A percentile compares a stretch with the other conserved stretches of the same genome.
These are phyloP conservation scores for Petaurus breviceps DNA, from an alignment of 2,113 vertebrate species.

Conservation along the genomic window DNA sequence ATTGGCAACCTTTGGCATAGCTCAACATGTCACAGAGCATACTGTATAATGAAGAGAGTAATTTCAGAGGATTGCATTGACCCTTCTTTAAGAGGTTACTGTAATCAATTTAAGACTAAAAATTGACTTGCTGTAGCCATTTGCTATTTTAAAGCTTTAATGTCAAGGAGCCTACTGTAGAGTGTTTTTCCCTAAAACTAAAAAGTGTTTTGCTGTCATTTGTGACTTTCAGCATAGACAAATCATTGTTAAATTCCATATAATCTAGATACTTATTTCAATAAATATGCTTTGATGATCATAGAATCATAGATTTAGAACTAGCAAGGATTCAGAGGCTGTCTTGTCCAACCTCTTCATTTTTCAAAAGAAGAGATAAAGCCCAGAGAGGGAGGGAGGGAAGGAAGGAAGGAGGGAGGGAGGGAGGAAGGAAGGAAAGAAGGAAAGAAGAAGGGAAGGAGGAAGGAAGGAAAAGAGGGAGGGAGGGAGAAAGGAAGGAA, in stretches of 20 bases:
- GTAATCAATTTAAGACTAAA: slow-evolving; percentile 54
- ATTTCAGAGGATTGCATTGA: slow-evolving; percentile 65
- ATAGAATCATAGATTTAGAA: neutral
- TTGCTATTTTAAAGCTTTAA: slow-evolving; percentile 49
- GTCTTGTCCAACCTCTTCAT: neutral
- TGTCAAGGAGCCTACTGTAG: slow-evolving; percentile 39
- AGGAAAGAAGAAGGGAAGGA: neutral
- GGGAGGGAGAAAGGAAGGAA: neutral
- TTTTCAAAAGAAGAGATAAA: neutral
- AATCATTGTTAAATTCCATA: neutral
- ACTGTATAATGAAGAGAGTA: slow-evolving; percentile 56
- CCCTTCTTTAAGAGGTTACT: slow-evolving; percentile 53
- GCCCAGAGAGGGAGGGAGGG: neutral
- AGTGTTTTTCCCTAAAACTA: slow-evolving; percentile 39
- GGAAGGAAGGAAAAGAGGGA: too few relatives aligned
- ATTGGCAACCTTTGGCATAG: slow-evolving; percentile 12
- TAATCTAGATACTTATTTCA: neutral
- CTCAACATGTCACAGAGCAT: slow-evolving; percentile 44
- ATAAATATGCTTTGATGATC: neutral
- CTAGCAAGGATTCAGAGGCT: neutral
- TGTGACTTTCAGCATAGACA: slow-evolving; percentile 30
- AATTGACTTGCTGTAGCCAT: slow-evolving; percentile 62
- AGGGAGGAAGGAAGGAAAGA: neutral
- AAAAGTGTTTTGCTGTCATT: slow-evolving; percentile 51
- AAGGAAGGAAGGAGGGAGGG: too few relatives aligned